Conservation (phyloP, 1,140 invertebrate genomes). For the Philaenus spumarius region DNA sequence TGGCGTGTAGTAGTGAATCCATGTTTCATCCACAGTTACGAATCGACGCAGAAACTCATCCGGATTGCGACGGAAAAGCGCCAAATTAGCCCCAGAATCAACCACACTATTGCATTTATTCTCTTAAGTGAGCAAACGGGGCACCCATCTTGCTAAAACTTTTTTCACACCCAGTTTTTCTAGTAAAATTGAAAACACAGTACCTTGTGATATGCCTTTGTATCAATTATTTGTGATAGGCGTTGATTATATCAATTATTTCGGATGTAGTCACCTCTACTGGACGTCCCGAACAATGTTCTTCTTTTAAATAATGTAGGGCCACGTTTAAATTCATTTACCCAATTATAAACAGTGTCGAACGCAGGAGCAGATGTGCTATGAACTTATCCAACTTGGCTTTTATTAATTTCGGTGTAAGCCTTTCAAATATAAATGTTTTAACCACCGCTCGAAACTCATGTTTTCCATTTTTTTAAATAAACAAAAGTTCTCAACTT, state of each 20-base stretch:
- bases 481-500: not conserved
- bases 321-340: constrained; percentile 28
- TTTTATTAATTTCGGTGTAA: constrained; percentile 18
- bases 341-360: constrained; percentile 23
- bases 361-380: constrained; percentile 20
- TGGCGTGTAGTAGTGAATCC: no score
- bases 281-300: constrained; percentile 24
- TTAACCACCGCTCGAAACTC: not conserved
- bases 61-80: not conserved
- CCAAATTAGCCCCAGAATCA: not conserved
- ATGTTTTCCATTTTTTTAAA: constrained; percentile 13
- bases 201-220: not conserved
- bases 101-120: constrained; percentile 19
- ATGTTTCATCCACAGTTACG: no score
- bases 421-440: constrained; percentile 21
- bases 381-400: constrained; percentile 23
- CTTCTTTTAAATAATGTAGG: constrained; percentile 26
- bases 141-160: constrained; percentile 29
- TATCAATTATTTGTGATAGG: not conserved
- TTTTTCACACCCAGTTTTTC: constrained; percentile 22
- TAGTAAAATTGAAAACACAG: constrained; percentile 18
- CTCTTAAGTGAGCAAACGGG: constrained; percentile 30
- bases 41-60: no score
- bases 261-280: constrained; percentile 20
- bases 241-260: constrained; percentile 16